These are phyloP conservation scores for Pseudachorutes palmiensis DNA, from an alignment of 1,140 invertebrate species.

Conservation along the genomic window DNA sequence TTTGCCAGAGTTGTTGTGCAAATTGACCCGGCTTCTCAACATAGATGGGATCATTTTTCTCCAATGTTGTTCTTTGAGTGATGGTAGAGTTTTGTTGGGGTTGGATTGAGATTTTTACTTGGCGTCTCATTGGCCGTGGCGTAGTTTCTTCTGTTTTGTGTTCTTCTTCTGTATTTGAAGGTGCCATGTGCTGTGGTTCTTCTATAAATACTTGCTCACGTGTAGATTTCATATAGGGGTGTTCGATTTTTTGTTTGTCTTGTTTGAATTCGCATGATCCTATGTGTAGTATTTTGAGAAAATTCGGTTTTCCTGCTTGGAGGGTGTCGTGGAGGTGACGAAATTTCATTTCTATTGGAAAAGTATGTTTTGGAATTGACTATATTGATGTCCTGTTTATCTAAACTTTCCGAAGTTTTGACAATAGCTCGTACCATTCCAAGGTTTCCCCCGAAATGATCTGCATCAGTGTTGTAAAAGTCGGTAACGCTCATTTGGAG, in stretches of 20 bases:
- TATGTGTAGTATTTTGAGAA: background rate
- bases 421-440: background rate
- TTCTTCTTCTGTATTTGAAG: too few relatives aligned
- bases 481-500: background rate
- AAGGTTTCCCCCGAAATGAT: background rate
- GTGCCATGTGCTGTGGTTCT: too few relatives aligned
- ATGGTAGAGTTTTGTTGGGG: too few relatives aligned
- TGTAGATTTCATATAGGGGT: background rate
- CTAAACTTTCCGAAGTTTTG: background rate
- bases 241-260: background rate
- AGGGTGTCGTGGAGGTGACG: background rate
- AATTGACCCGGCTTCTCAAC: too few relatives aligned
- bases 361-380: background rate
- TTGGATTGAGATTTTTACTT: too few relatives aligned
- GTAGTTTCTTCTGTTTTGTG: too few relatives aligned
- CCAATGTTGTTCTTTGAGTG: too few relatives aligned
- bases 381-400: background rate
- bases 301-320: background rate
- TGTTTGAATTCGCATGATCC: background rate
- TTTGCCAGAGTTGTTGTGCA: too few relatives aligned
- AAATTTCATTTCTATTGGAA: background rate
- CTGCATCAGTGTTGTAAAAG: background rate
- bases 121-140: too few relatives aligned
- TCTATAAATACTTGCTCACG: background rate
- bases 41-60: too few relatives aligned